phyloP scores from a whole-genome alignment of 35 echinoderm and acorn worm genomes.

The Apostichopus parvimensis region DNA sequence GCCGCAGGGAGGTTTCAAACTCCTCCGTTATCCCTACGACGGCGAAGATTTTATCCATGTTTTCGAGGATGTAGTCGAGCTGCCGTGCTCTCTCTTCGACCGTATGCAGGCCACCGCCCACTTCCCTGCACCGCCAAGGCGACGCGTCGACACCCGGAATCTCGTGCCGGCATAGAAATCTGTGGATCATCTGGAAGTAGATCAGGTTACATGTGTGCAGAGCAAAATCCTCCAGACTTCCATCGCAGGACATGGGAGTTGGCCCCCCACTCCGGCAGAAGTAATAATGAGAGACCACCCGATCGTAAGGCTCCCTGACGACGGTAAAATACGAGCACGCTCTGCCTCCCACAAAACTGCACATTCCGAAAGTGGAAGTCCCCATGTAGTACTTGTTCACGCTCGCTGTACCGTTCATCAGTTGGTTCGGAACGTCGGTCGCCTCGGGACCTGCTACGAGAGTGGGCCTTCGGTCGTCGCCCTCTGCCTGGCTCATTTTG shows the following conservation, averaged over 20 bases:
- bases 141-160: not conserved
- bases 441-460: not conserved
- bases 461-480: not conserved
- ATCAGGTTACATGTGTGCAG: not conserved
- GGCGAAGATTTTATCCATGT: constrained; percentile 14
- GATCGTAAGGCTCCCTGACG: constrained; percentile 1
- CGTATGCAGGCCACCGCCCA: not conserved
- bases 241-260: not conserved
- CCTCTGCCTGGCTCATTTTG: not conserved
- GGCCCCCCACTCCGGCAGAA: constrained; percentile 18
- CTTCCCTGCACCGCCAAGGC: not conserved
- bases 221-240: not conserved
- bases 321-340: constrained; percentile 28
- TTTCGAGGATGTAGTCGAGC: constrained; percentile 4
- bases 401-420: not conserved
- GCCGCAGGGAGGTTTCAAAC: constrained; percentile 14
- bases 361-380: not conserved
- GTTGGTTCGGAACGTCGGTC: not conserved
- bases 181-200: not conserved
- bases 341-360: not conserved
- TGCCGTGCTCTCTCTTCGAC: not conserved
- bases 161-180: not conserved
- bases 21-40: constrained; percentile 9
- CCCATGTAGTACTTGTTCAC: not conserved
- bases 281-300: constrained; percentile 30